Conservation (phyloP, 2,113 vertebrate genomes). For the Tapirus terrestris region DNA sequence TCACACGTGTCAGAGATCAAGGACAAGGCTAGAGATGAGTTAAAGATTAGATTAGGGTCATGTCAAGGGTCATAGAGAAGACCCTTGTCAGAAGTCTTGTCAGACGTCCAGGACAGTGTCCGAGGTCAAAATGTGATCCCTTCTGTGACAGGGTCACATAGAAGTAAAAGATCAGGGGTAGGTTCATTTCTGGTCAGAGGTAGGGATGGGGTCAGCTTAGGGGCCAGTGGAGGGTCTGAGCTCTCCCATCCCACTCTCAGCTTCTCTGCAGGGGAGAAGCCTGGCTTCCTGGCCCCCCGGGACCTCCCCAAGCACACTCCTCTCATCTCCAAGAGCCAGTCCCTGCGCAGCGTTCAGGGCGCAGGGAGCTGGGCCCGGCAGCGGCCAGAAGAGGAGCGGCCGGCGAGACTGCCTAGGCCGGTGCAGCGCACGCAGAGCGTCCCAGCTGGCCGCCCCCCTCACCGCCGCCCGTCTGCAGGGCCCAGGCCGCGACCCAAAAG, state of each 20-base stretch:
- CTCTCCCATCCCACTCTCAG: slow-evolving; percentile 71
- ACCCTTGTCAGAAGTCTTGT: background rate
- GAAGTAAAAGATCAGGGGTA: background rate
- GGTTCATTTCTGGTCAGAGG: background rate
- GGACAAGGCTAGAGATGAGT: background rate
- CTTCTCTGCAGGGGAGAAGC: slow-evolving; percentile 83
- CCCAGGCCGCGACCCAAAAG: slow-evolving; percentile 52
- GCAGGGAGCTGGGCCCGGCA: slow-evolving; percentile 44
- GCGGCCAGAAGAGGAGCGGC: slow-evolving; percentile 56
- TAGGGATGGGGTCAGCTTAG: background rate
- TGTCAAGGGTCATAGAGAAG: background rate
- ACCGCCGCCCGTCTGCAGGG: slow-evolving; percentile 70
- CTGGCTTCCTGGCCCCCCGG: slow-evolving; percentile 89
- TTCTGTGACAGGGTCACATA: background rate
- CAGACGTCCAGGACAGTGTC: background rate
- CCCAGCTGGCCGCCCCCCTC: slow-evolving; percentile 83
- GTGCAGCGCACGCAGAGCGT: slow-evolving; percentile 93
- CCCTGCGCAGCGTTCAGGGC: slow-evolving; percentile 85
- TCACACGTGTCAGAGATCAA: background rate
- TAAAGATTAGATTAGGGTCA: background rate
- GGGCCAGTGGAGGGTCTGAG: background rate
- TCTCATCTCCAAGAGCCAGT: slow-evolving; percentile 89
- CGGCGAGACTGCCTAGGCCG: fast-evolving
- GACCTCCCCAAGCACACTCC: slow-evolving; percentile 91
- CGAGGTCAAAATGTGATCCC: background rate